A percentile compares a stretch with the other conserved stretches of the same genome.
Evolutionary conservation across 2,113 vertebrate genomes (phyloP).

Genomic region (Camelus bactrianus): DNA sequence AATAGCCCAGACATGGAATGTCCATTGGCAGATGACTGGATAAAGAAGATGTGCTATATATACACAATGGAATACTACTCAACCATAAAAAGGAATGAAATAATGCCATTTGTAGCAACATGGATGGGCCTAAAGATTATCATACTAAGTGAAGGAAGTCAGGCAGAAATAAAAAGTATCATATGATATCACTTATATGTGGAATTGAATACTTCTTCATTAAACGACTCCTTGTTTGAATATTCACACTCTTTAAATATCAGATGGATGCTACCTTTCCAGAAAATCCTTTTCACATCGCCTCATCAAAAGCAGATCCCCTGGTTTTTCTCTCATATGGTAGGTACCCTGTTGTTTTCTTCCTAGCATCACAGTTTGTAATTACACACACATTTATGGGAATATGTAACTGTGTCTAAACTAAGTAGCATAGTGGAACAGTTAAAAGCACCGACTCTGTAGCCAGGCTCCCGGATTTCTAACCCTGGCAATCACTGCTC

Average conservation of each 20-base stretch:
- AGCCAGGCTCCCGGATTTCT: not conserved
- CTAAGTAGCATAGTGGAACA: not conserved
- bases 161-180: too few relatives aligned
- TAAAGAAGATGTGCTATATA: too few relatives aligned
- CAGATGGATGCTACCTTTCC: not conserved
- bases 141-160: too few relatives aligned
- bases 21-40: too few relatives aligned
- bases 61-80: too few relatives aligned
- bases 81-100: too few relatives aligned
- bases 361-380: not conserved
- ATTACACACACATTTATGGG: not conserved
- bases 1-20: too few relatives aligned
- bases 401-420: not conserved
- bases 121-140: too few relatives aligned
- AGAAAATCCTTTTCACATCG: not conserved
- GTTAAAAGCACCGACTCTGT: not conserved
- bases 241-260: not conserved
- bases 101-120: too few relatives aligned
- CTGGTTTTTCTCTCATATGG: not conserved
- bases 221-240: not conserved
- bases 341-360: not conserved
- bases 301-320: not conserved
- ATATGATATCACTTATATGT: too few relatives aligned
- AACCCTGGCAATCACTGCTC: not conserved
- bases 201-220: not conserved